These are phyloP conservation scores for Aromia moschata DNA, from an alignment of 2,888 invertebrate genomes.

Conservation along the genomic window DNA sequence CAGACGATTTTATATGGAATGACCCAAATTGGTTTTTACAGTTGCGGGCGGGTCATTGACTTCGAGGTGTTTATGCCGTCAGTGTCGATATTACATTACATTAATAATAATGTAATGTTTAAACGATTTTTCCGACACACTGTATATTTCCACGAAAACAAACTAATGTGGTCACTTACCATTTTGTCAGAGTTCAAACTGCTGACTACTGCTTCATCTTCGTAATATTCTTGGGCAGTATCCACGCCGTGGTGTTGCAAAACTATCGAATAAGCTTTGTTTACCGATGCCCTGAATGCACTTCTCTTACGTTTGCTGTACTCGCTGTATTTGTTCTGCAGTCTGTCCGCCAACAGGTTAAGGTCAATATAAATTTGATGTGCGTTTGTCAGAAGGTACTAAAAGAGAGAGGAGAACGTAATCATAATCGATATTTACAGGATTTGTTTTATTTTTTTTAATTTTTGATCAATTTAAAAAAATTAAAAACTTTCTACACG, in stretches of 20 bases:
- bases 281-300: slow-evolving; percentile 82
- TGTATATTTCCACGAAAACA: neutral
- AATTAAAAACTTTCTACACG: no score
- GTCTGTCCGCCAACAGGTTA: slow-evolving; percentile 82
- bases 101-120: neutral
- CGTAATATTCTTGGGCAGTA: slow-evolving; percentile 54
- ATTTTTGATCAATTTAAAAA: no score
- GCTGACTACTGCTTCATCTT: slow-evolving; percentile 61
- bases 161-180: no score
- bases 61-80: no score
- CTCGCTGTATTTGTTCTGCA: slow-evolving; percentile 79
- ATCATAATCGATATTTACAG: no score
- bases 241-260: slow-evolving; percentile 74
- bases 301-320: slow-evolving; percentile 82
- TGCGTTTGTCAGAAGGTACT: slow-evolving; percentile 84
- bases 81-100: no score
- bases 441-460: no score
- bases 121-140: neutral
- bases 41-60: no score
- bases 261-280: slow-evolving; percentile 79
- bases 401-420: no score
- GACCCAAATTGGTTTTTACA: no score
- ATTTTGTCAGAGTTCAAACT: slow-evolving; percentile 28
- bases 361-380: slow-evolving; percentile 85
- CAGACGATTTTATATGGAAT: no score